Evolutionary conservation across 2,888 invertebrate genomes (phyloP).

Genomic region (Argyresthia albistria): DNA sequence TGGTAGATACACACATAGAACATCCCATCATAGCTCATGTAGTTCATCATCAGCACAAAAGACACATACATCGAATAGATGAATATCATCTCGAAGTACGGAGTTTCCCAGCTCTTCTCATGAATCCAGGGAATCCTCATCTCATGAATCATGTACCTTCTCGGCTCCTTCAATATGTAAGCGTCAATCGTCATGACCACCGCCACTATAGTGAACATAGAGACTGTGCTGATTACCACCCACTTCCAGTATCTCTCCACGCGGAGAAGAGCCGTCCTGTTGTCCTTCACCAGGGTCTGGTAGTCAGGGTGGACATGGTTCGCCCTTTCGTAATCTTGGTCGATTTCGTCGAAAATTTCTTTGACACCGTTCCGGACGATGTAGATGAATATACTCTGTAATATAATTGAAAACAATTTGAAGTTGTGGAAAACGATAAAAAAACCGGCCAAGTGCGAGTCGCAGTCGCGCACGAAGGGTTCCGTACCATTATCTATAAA

Average conservation of each 20-base stretch:
- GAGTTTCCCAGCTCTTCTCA: conserved; percentile 14
- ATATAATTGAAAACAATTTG: background rate
- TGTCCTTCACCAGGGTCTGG: background rate
- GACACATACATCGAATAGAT: conserved; percentile 10
- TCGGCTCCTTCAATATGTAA: conserved; percentile 12
- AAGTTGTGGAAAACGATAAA: background rate
- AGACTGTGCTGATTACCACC: conserved; percentile 6
- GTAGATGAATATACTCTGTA: background rate
- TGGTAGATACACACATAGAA: conserved; percentile 16
- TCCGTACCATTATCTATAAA: too few relatives aligned
- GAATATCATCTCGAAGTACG: conserved; percentile 14
- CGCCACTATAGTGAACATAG: conserved; percentile 13
- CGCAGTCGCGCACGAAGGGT: too few relatives aligned
- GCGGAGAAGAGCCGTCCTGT: background rate
- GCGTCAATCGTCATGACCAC: conserved; percentile 12
- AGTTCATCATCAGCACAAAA: conserved; percentile 11
- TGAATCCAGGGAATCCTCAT: conserved; percentile 9
- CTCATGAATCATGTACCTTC: conserved; percentile 17
- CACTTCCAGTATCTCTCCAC: conserved; percentile 14
- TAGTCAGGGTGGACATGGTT: background rate
- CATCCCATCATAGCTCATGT: conserved; percentile 19
- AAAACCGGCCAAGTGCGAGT: too few relatives aligned
- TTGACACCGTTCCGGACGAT: background rate
- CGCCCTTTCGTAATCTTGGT: conserved; percentile 1
- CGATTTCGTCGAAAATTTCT: background rate